A percentile compares a stretch with the other conserved stretches of the same genome.
phyloP scores from a whole-genome alignment of 1,140 invertebrate genomes.

The Solenopsis invicta region DNA sequence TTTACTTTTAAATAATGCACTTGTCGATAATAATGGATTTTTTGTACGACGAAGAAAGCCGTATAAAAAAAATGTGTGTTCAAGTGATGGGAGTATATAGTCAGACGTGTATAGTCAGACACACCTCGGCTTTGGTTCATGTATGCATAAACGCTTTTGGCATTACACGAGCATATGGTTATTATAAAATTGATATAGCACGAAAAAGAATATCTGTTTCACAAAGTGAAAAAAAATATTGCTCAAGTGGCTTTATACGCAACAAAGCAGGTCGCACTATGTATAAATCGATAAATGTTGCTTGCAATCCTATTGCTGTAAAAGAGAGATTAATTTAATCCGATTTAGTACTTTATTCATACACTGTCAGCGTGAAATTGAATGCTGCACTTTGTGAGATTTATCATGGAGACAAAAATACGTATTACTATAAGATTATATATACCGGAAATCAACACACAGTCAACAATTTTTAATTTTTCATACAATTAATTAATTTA shows the following conservation, averaged over 20 bases:
- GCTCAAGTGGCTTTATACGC: neutral
- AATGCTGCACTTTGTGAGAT: neutral
- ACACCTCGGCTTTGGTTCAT: neutral
- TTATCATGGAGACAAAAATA: neutral
- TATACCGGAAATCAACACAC: neutral
- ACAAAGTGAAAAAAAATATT: neutral
- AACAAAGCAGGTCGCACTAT: neutral
- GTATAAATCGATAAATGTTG: neutral
- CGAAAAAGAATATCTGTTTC: neutral
- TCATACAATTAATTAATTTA: neutral
- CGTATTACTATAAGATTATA: neutral
- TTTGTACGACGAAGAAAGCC: neutral
- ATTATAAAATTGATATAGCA: neutral
- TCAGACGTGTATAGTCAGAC: conserved; percentile 36
- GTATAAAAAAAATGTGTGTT: neutral
- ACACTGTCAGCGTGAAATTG: neutral
- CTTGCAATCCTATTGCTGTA: neutral
- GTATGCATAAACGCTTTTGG: no score
- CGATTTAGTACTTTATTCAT: conserved; percentile 20
- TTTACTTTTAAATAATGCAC: no score
- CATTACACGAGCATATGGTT: neutral
- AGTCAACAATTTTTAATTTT: neutral
- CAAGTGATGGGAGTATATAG: conserved; percentile 25
- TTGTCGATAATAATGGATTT: neutral
- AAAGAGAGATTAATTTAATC: conserved; percentile 31